Evolutionary conservation across 2,797 vertebrate species (phyloP), one percentile per base, ranked within the genome.

Genomic region (Oreortyx pictus): DNA sequence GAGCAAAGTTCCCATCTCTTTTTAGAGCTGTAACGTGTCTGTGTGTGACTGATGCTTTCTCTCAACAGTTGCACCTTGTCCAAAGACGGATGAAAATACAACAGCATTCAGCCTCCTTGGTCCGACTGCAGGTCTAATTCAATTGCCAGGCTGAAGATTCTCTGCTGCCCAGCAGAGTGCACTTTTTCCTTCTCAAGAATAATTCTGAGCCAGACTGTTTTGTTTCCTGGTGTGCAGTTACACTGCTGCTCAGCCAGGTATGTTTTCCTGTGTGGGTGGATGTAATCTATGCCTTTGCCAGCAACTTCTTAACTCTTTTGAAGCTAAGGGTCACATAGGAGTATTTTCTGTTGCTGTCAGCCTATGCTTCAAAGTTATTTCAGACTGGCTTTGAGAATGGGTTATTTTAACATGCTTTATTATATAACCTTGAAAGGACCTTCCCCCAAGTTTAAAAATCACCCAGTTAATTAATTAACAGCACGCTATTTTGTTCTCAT

Each of bases 181-280:
- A 71, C 25, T 46, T 93, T 56, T 88, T 65, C 75, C 75, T 82
- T 79, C 81, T 43, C 29, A 67, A 44, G 33, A 52, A 17, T 88
- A 91, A 82, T 90, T 88, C 87, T 44, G 43, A 59, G 64, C 61
- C 80, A 91, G 83, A 78, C 72, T 73, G 37, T 83, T 93, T 92
- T 93, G 39, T 64, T 94, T 92, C 62, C 66, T 29, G n/a, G 37
- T 52, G 31, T 43, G 84, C 76, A 64, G 67, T 67, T 70, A 54
- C 25, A 80, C 59, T 86, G 62, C 71, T 86, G 73, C 66, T 89
- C 86, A 7, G 12, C 76, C 92, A 80, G 73, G 88, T 92, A 91
- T 64, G 78, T 64, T 90, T 82, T 89, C 72, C 88, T 81, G 73
- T 60, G 96, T 95, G 95, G 96, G 96, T 90, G 94, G 95, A 93